Evolutionary conservation across 2,888 invertebrate species (phyloP).

Genomic region (Pandemis heparana): DNA sequence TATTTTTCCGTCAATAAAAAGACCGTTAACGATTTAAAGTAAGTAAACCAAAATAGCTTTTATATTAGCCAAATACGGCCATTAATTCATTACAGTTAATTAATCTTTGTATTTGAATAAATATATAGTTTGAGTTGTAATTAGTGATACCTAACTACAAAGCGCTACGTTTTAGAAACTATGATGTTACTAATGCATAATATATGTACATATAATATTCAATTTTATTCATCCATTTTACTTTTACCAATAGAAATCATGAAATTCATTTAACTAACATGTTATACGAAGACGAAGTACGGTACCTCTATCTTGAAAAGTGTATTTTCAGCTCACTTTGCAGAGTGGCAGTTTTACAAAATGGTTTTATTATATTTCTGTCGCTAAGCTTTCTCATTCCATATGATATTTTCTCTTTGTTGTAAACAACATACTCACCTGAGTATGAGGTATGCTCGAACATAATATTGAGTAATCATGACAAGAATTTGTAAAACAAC

Average conservation of each 20-base stretch:
- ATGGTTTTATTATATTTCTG: not conserved
- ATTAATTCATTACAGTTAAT: not conserved
- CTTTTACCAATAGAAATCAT: not conserved
- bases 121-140: too few species aligned
- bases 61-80: not conserved
- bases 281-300: not conserved
- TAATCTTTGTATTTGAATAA: not conserved
- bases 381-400: not conserved
- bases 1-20: constrained; percentile 18
- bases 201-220: not conserved
- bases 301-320: not conserved
- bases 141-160: too few species aligned
- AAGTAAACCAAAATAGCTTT: constrained; percentile 2
- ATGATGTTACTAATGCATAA: not conserved
- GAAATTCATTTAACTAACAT: not conserved
- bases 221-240: not conserved
- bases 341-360: not conserved
- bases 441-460: too few species aligned
- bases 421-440: too few species aligned
- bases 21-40: constrained; percentile 3
- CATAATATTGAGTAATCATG: too few species aligned
- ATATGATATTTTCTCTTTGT: not conserved
- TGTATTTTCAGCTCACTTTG: not conserved
- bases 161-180: not conserved
- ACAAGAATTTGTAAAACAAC: not conserved